Conservation (phyloP, 2,888 invertebrate genomes). For the Tupiocoris notatus region DNA sequence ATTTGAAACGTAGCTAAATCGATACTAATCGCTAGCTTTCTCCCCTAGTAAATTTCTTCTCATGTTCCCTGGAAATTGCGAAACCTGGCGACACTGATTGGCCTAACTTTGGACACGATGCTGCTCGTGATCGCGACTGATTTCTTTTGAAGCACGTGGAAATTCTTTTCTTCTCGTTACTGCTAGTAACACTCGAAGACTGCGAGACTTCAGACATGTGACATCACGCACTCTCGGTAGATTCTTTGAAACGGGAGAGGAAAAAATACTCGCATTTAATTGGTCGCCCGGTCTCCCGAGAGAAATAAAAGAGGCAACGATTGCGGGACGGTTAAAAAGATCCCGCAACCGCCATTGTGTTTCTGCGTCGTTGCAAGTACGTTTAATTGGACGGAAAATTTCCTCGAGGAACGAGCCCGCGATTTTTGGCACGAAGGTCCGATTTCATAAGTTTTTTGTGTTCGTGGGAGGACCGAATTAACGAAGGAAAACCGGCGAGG, state of each 20-base stretch:
- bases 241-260: not conserved
- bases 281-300: not conserved
- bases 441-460: constrained; percentile 1
- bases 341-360: constrained; percentile 20
- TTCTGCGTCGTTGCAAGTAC: constrained; percentile 23
- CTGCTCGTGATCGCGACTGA: not conserved
- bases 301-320: not conserved
- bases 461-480: constrained; percentile 17
- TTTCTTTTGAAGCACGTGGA: not conserved
- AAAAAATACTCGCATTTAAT: constrained; percentile 4
- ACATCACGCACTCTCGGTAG: not conserved
- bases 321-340: constrained; percentile 7
- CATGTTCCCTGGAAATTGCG: no score
- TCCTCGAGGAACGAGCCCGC: constrained; percentile 1
- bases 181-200: not conserved
- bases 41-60: no score
- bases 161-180: not conserved
- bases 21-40: no score
- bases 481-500: not conserved
- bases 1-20: no score
- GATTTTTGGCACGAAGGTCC: constrained; percentile 17
- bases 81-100: not conserved
- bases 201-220: not conserved
- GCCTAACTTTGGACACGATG: not conserved
- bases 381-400: constrained; percentile 35